A percentile compares a stretch with the other conserved stretches of the same genome.
These are phyloP conservation scores for Megaceryle alcyon DNA, from an alignment of 2,797 vertebrate species.

Conservation along the genomic window DNA sequence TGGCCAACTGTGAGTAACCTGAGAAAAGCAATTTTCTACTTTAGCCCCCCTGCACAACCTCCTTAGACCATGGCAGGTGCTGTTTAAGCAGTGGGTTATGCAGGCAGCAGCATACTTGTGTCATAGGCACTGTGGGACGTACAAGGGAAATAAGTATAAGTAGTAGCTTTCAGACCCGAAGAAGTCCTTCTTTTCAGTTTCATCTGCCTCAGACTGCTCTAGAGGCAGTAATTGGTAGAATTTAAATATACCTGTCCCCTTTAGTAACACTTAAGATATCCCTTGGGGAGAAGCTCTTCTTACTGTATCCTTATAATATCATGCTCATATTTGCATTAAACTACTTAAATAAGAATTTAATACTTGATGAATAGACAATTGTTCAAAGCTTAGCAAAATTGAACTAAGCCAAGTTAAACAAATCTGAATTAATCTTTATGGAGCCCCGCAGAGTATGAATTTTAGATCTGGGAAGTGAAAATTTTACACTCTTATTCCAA, in stretches of 20 bases:
- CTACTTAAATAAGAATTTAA: background rate
- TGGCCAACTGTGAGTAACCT: background rate
- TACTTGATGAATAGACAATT: background rate
- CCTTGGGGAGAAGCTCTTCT: background rate
- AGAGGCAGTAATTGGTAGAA: background rate
- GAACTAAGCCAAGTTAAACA: background rate
- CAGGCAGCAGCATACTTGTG: background rate
- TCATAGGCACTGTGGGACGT: too few relatives aligned
- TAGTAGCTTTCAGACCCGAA: background rate
- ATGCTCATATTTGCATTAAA: background rate
- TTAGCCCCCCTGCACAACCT: background rate
- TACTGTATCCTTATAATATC: background rate
- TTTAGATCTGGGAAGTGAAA: background rate
- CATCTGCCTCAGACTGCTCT: background rate
- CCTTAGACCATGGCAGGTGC: fast-evolving
- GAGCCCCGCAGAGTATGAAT: background rate
- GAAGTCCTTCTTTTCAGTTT: background rate
- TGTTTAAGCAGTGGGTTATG: background rate
- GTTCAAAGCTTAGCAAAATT: background rate
- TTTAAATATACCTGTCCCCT: background rate
- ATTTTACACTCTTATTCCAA: background rate
- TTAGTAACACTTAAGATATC: background rate
- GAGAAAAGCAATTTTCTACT: background rate
- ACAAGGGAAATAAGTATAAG: background rate
- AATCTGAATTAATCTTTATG: background rate